Base-by-base conservation (phyloP, 2,113 vertebrate genomes). In the Oreotrochilus melanogaster region DNA sequence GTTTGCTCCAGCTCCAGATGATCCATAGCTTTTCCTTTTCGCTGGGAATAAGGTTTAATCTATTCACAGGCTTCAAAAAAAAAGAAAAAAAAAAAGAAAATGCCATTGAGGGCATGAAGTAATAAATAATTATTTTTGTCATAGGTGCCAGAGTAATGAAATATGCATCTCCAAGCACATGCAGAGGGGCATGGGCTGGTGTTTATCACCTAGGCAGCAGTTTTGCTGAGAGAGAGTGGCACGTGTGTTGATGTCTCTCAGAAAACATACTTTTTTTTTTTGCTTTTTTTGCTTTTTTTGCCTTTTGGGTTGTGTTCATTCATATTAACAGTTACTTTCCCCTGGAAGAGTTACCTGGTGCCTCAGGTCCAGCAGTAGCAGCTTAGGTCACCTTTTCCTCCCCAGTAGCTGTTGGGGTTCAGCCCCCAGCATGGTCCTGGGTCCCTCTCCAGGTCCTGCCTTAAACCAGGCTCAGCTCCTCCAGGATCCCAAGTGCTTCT, bases 401-500 rank as follows among this genome's bases (percentile, higher is more conserved):
- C 58, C 10, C 1, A 0, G 42, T 18, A 42, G 61, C 43, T 80
- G 2, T 0, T 1, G 3, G 33, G 33, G n/a, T 31, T 48, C 75
- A 73, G 51, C 60, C 79, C 61, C 84, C 84, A 79, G 87, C 71
- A 16, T 1, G 0, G 31, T 7, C 22, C 51, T 16, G 7, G 2
- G 67, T 2, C 19, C 57, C 37, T 39, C 9, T 54, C 28, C 39
- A 54, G 74, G 45, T 5, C n/a, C 45, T 47, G 45, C 45, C 45
- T 45, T 45, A 45, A 45, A 45, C 5, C 45, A 45, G 45, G 45
- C 45, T 45, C 16, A 45, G 45, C 37, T 91, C 16, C 35, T 76
- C 47, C 43, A 64, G 4, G 1, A 2, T 19, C 2, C 0, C 9
- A 27, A 39, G 27, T 0, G 0, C 47, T 62, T 53, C 80, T 65